phyloP scores from a whole-genome alignment of 2,888 invertebrate genomes.

The Watsonalla cultraria region DNA sequence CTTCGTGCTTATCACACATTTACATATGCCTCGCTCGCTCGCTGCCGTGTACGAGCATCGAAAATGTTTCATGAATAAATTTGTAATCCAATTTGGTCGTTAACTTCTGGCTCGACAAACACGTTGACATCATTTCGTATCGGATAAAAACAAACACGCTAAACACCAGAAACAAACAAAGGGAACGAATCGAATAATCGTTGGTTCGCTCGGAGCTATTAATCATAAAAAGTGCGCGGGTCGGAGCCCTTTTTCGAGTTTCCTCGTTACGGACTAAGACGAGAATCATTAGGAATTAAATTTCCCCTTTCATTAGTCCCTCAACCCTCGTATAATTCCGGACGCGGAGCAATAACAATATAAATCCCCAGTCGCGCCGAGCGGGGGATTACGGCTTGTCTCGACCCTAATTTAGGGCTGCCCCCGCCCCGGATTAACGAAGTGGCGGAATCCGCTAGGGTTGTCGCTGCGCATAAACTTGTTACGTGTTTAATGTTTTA shows the following conservation, averaged over 20 bases:
- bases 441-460: slow-evolving; percentile 78
- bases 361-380: slow-evolving; percentile 79
- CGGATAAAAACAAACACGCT: slow-evolving; percentile 52
- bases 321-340: slow-evolving; percentile 79
- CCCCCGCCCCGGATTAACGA: slow-evolving; percentile 78
- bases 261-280: slow-evolving; percentile 79
- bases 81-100: slow-evolving; percentile 71
- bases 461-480: slow-evolving; percentile 77
- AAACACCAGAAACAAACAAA: slow-evolving; percentile 44
- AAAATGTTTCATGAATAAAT: slow-evolving; percentile 77
- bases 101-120: slow-evolving; percentile 61
- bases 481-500: slow-evolving; percentile 79
- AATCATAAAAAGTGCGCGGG: slow-evolving; percentile 69
- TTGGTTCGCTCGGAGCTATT: slow-evolving; percentile 61
- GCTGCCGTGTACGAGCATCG: slow-evolving; percentile 66
- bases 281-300: slow-evolving; percentile 80
- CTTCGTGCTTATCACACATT: slow-evolving; percentile 72
- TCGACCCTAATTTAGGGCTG: slow-evolving; percentile 79
- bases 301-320: slow-evolving; percentile 80
- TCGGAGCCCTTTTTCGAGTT: slow-evolving; percentile 76
- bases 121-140: slow-evolving; percentile 39
- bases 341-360: slow-evolving; percentile 79
- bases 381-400: slow-evolving; percentile 79
- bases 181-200: slow-evolving; percentile 58
- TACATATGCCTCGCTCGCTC: slow-evolving; percentile 70